Conservation (phyloP, 2,888 invertebrate genomes). For the Calameuta idolon region DNA sequence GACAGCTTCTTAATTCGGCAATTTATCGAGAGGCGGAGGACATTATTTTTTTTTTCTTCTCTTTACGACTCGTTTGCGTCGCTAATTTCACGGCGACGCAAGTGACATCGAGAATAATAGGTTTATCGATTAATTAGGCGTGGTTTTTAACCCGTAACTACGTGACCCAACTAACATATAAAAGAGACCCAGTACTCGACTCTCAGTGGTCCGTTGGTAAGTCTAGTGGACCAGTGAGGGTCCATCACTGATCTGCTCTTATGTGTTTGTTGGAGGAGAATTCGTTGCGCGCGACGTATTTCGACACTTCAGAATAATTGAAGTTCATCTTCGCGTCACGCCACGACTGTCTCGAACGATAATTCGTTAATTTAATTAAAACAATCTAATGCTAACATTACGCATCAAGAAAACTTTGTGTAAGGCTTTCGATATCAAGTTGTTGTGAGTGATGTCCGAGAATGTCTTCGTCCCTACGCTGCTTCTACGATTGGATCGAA, state of each 20-base stretch:
- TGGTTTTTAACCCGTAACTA: neutral
- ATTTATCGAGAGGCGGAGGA: slow-evolving; percentile 1
- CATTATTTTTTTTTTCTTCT: neutral
- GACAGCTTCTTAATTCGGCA: neutral
- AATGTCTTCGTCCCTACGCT: neutral
- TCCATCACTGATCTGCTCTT: neutral
- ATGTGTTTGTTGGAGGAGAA: neutral
- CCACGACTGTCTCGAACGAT: neutral
- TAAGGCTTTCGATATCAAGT: slow-evolving; percentile 41
- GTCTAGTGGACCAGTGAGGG: neutral
- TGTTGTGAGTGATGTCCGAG: neutral
- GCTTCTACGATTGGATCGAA: neutral
- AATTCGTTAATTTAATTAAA: slow-evolving; percentile 16
- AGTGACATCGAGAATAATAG: slow-evolving; percentile 21
- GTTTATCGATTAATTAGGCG: slow-evolving; percentile 3
- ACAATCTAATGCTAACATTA: slow-evolving; percentile 45
- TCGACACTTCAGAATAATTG: neutral
- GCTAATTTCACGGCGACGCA: slow-evolving; percentile 15
- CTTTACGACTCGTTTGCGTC: slow-evolving; percentile 19
- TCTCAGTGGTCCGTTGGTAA: neutral
- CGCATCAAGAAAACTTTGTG: slow-evolving; percentile 35
- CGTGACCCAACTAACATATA: neutral
- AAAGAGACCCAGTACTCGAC: neutral
- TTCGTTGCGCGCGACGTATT: neutral
- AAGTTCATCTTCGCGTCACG: neutral